A percentile compares a stretch with the other conserved stretches of the same genome.
phyloP scores from a whole-genome alignment of 2,888 invertebrate species.

The Xestia c-nigrum region DNA sequence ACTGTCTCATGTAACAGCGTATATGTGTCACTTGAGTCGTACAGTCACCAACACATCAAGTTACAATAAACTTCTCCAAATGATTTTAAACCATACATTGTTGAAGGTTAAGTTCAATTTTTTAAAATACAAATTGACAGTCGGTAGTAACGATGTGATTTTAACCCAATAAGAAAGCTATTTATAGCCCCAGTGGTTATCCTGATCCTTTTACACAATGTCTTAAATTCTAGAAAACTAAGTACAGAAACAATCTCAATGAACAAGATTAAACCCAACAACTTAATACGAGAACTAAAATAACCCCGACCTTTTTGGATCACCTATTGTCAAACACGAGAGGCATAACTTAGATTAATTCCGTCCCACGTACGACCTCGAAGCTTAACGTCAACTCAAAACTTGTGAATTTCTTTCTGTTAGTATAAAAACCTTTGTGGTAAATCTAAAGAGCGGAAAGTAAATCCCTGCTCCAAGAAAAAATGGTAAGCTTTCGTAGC shows the following conservation, averaged over 20 bases:
- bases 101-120: too few species aligned
- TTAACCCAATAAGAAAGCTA: not conserved
- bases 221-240: not conserved
- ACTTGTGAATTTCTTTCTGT: slow-evolving; percentile 53
- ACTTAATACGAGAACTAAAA: slow-evolving; percentile 8
- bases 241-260: slow-evolving; percentile 1
- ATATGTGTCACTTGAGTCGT: not conserved
- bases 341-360: slow-evolving; percentile 53
- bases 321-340: slow-evolving; percentile 19
- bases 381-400: slow-evolving; percentile 37
- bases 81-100: too few species aligned
- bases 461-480: slow-evolving; percentile 41
- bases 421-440: slow-evolving; percentile 45
- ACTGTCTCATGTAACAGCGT: not conserved
- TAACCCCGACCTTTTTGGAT: slow-evolving; percentile 23
- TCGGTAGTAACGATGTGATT: not conserved
- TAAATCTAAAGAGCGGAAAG: slow-evolving; percentile 30
- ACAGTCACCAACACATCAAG: too few species aligned
- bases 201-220: not conserved
- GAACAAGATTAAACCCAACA: slow-evolving; percentile 14
- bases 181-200: not conserved
- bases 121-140: too few species aligned
- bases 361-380: slow-evolving; percentile 41
- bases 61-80: too few species aligned
- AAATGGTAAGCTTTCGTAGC: slow-evolving; percentile 31